Evolutionary conservation across 2,113 vertebrate genomes (phyloP).

Genomic region (Glaucidium brasilianum): DNA sequence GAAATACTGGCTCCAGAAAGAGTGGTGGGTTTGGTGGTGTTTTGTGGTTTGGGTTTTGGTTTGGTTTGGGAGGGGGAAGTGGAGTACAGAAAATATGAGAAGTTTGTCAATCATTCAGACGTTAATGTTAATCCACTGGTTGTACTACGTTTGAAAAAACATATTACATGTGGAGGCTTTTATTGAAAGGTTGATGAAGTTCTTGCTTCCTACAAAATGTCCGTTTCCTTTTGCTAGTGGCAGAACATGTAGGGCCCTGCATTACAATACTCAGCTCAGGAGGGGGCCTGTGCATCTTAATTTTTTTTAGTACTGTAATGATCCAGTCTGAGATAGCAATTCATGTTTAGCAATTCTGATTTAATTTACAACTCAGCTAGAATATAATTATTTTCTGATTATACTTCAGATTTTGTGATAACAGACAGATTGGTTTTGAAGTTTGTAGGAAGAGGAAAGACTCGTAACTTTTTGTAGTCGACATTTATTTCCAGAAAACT

Average conservation of each 20-base stretch:
- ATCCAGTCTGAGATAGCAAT: constrained; percentile 5
- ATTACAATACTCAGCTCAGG: not conserved
- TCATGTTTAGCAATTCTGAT: constrained; percentile 63
- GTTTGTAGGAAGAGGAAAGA: not conserved
- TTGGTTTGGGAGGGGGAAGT: not conserved
- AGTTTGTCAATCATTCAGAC: not conserved
- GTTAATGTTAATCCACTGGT: not conserved
- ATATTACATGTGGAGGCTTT: not conserved
- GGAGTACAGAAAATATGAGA: not conserved
- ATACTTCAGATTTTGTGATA: constrained; percentile 25
- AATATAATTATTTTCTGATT: constrained; percentile 67
- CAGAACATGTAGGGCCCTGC: not conserved
- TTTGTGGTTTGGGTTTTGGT: not conserved
- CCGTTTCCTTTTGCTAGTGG: not conserved
- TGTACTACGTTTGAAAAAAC: not conserved
- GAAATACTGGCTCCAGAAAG: not conserved
- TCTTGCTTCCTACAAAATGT: not conserved
- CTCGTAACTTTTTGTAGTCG: not conserved
- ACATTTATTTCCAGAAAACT: constrained; percentile 1
- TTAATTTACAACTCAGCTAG: constrained; percentile 65
- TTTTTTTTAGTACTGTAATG: not conserved
- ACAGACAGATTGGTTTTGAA: not conserved
- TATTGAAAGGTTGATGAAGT: not conserved
- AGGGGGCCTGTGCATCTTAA: not conserved
- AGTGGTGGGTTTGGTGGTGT: not conserved